Percentiles rank a stretch among this genome's conserved stretches.
Evolutionary conservation across 2,113 vertebrate species (phyloP).

Genomic region (Cyanocitta stelleri): DNA sequence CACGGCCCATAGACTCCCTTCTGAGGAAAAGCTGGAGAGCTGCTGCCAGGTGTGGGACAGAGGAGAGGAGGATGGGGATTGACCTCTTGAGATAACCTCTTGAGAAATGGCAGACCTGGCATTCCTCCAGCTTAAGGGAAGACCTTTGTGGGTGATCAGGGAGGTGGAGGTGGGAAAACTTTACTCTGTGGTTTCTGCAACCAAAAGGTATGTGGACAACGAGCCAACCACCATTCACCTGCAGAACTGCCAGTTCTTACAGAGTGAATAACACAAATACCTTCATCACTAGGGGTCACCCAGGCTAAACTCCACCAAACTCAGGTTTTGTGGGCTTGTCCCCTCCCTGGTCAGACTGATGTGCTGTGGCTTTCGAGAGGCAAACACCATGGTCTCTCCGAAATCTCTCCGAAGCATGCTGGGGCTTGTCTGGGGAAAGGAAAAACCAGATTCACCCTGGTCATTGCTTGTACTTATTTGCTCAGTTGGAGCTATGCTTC

Average conservation of each 20-base stretch:
- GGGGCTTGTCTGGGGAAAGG: background rate
- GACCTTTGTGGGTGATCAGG: background rate
- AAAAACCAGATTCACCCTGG: background rate
- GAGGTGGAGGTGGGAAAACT: background rate
- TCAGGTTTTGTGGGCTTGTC: background rate
- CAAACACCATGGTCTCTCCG: background rate
- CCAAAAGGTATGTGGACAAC: background rate
- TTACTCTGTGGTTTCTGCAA: background rate
- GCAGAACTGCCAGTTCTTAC: conserved; percentile 18
- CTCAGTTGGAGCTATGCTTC: background rate
- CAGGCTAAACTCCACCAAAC: background rate
- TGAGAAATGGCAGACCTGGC: background rate
- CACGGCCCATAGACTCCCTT: background rate
- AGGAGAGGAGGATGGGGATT: background rate
- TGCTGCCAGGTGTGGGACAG: background rate
- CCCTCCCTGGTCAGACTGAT: background rate
- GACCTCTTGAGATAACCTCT: background rate
- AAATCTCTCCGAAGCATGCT: background rate
- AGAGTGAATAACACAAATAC: background rate
- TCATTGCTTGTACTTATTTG: background rate
- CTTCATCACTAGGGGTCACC: background rate
- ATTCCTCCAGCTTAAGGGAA: background rate
- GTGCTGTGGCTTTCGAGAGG: background rate
- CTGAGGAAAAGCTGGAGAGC: background rate
- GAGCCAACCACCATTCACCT: background rate